Evolutionary conservation across 1,140 invertebrate genomes (phyloP).

Genomic region (Plodia interpunctella): DNA sequence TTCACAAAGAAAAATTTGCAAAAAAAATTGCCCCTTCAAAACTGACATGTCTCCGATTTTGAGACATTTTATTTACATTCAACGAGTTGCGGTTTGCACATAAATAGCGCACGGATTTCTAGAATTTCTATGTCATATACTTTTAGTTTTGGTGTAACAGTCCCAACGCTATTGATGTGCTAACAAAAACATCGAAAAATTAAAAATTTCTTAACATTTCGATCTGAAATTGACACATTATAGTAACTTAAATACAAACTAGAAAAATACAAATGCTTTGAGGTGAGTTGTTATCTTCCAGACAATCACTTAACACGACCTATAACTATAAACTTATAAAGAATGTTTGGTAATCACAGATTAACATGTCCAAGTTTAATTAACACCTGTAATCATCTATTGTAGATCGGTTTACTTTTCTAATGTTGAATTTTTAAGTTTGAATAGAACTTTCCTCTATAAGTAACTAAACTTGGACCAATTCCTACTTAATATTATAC

Average conservation of each 20-base stretch:
- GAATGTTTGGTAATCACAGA: constrained; percentile 5
- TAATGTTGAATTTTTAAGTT: too few relatives aligned
- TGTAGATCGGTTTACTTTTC: neutral
- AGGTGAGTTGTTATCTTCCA: neutral
- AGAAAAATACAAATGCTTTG: constrained; percentile 2
- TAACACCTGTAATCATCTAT: neutral
- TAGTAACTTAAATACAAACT: neutral
- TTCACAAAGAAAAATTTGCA: too few relatives aligned
- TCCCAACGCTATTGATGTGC: too few relatives aligned
- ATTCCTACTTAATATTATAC: neutral
- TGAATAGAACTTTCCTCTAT: neutral
- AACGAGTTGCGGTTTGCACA: too few relatives aligned
- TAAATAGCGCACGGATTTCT: too few relatives aligned
- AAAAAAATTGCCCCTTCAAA: too few relatives aligned
- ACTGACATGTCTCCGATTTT: too few relatives aligned
- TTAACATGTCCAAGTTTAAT: constrained; percentile 1
- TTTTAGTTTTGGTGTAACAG: too few relatives aligned
- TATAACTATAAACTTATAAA: constrained; percentile 5
- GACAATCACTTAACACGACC: neutral
- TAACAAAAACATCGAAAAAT: too few relatives aligned
- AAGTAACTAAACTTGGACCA: neutral
- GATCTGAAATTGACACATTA: neutral
- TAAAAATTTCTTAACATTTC: neutral
- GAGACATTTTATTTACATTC: too few relatives aligned
- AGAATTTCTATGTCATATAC: too few relatives aligned